Conservation (phyloP, 64 coral and sea anemone genomes). For the Cladopsammia gracilis region DNA sequence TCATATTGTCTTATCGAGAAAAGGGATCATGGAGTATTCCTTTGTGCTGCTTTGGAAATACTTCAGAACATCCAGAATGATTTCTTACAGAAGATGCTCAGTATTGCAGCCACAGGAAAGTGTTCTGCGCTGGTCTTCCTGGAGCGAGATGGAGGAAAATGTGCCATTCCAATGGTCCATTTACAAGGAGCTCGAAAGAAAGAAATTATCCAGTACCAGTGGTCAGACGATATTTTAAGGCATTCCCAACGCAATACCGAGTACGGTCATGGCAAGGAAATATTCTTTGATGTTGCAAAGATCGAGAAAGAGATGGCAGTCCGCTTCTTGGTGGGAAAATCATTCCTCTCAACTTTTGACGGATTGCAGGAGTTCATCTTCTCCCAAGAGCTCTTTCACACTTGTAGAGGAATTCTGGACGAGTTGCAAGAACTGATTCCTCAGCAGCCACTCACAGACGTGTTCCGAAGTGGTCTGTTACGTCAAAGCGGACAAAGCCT, state of each 20-base stretch:
- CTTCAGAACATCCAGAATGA: slow-evolving; percentile 84
- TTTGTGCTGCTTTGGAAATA: slow-evolving; percentile 62
- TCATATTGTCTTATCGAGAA: slow-evolving; percentile 82
- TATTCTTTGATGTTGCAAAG: slow-evolving; percentile 79
- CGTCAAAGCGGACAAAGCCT: slow-evolving; percentile 63
- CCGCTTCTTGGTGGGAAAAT: slow-evolving; percentile 81
- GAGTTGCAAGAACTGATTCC: slow-evolving; percentile 80
- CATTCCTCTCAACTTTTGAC: slow-evolving; percentile 61
- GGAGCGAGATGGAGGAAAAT: slow-evolving; percentile 31
- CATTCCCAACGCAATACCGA: slow-evolving; percentile 84
- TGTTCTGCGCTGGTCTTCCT: slow-evolving; percentile 77
- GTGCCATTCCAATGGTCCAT: slow-evolving; percentile 49
- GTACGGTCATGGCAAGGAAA: slow-evolving; percentile 86
- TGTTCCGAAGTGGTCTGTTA: slow-evolving; percentile 51
- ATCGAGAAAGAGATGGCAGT: slow-evolving; percentile 85
- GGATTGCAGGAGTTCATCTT: slow-evolving; percentile 83
- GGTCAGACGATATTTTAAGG: slow-evolving; percentile 77
- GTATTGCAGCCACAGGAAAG: slow-evolving; percentile 70
- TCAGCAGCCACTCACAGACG: slow-evolving; percentile 55
- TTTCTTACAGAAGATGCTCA: slow-evolving; percentile 72
- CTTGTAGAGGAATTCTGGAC: slow-evolving; percentile 79
- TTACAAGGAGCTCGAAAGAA: slow-evolving; percentile 87
- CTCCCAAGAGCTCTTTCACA: slow-evolving; percentile 86
- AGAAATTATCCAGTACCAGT: slow-evolving; percentile 88
- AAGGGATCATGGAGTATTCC: slow-evolving; percentile 57